Conservation (phyloP, 1,140 invertebrate genomes). For the Diploscapter pachys region DNA sequence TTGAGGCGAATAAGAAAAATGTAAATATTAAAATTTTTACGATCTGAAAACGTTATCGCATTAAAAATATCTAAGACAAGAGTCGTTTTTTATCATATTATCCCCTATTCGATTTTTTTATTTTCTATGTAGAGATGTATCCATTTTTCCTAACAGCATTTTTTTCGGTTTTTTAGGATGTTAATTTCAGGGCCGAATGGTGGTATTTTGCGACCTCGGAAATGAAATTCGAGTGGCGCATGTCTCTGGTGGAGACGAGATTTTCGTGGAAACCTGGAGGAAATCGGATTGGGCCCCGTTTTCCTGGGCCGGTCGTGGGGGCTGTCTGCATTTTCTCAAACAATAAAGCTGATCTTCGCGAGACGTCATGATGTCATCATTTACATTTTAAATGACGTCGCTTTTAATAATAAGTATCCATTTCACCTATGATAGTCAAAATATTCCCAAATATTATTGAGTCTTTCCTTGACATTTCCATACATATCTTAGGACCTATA, state of each 20-base stretch:
- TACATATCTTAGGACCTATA: no score
- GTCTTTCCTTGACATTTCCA: not conserved
- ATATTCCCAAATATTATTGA: not conserved
- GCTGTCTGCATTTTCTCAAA: conserved; percentile 31
- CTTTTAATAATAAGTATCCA: not conserved
- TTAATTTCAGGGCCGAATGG: conserved; percentile 21
- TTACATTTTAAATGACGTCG: not conserved
- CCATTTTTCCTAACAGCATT: not conserved
- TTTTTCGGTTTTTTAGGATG: not conserved
- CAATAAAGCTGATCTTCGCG: not conserved
- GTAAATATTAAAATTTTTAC: conserved; percentile 4
- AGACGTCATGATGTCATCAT: not conserved
- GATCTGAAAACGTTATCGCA: not conserved
- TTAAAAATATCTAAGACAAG: not conserved
- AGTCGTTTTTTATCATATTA: no score
- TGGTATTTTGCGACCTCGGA: conserved; percentile 15
- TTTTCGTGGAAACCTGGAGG: conserved; percentile 28
- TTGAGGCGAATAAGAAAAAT: conserved; percentile 16
- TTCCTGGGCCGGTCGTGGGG: conserved; percentile 30
- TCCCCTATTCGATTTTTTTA: not conserved
- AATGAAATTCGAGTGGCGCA: conserved; percentile 27
- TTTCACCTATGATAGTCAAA: not conserved
- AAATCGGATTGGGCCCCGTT: conserved; percentile 33
- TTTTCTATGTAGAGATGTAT: conserved; percentile 3
- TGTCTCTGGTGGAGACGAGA: conserved; percentile 17